phyloP scores from a whole-genome alignment of 2,113 vertebrate genomes.

The Petroica traversi region DNA sequence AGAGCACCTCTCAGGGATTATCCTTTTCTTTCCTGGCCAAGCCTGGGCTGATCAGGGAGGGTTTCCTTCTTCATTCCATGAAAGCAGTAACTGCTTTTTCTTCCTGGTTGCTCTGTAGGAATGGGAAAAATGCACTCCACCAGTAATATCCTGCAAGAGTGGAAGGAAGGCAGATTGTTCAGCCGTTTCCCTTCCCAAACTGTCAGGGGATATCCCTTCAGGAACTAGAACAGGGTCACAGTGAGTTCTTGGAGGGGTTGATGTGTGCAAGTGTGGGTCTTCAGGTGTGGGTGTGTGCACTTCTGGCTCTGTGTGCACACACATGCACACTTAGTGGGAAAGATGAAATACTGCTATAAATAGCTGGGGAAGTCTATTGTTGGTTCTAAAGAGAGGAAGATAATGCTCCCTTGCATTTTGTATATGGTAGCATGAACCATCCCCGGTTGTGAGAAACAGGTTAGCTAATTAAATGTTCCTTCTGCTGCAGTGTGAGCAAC shows the following conservation, averaged over 20 bases:
- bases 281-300: not conserved
- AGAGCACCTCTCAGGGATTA: not conserved
- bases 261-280: no score
- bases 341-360: not conserved
- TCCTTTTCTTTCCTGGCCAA: not conserved
- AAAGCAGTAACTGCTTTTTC: not conserved
- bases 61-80: not conserved
- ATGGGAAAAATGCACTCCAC: not conserved
- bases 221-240: not conserved
- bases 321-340: not conserved
- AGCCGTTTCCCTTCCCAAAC: not conserved
- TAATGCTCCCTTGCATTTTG: not conserved
- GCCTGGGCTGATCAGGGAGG: not conserved
- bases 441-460: not conserved
- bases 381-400: not conserved
- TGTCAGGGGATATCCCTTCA: not conserved
- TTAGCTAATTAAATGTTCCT: not conserved
- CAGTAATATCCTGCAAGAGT: not conserved
- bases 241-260: not conserved
- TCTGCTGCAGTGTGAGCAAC: not conserved
- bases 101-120: not conserved
- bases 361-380: not conserved
- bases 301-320: not conserved
- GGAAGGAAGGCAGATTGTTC: not conserved
- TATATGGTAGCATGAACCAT: not conserved